A percentile compares a stretch with the other conserved stretches of the same genome.
phyloP scores from a whole-genome alignment of 2,888 invertebrate genomes.

The Ichneumoninae sp. region DNA sequence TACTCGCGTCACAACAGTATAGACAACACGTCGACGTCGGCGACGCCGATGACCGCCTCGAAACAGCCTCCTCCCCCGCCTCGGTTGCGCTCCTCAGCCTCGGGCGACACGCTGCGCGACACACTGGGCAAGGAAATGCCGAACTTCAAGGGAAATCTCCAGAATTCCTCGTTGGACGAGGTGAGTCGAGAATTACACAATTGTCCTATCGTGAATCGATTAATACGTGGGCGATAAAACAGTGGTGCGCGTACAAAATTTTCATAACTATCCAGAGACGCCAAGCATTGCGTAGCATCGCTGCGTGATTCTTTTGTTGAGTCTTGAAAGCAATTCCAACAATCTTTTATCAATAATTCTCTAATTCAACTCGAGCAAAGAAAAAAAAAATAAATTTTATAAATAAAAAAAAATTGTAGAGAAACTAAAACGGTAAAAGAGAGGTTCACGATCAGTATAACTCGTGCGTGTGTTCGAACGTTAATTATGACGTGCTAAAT shows the following conservation, averaged over 20 bases:
- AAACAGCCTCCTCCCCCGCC: conserved; percentile 80
- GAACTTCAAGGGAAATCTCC: conserved; percentile 82
- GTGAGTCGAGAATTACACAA: conserved; percentile 72
- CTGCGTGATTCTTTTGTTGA: neutral
- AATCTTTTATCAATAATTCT: neutral
- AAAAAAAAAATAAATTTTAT: neutral
- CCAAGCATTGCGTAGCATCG: neutral
- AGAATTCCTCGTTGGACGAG: conserved; percentile 83
- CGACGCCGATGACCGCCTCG: conserved; percentile 51
- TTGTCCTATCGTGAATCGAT: conserved; percentile 8
- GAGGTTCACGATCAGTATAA: conserved; percentile 44
- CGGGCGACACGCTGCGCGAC: conserved; percentile 80
- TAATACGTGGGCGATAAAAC: conserved; percentile 9
- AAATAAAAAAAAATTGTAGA: neutral
- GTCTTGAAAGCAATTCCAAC: neutral
- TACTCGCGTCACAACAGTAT: conserved; percentile 77
- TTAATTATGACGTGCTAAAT: conserved; percentile 62
- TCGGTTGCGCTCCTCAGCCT: conserved; percentile 78
- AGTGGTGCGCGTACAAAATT: conserved; percentile 39
- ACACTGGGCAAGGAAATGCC: conserved; percentile 82
- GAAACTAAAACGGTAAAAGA: conserved; percentile 9
- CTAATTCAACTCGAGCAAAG: neutral
- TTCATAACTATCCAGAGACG: neutral
- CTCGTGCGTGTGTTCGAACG: conserved; percentile 38
- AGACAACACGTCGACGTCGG: conserved; percentile 73